Conservation (phyloP, 2,888 invertebrate species). For the Ophraella communa region DNA sequence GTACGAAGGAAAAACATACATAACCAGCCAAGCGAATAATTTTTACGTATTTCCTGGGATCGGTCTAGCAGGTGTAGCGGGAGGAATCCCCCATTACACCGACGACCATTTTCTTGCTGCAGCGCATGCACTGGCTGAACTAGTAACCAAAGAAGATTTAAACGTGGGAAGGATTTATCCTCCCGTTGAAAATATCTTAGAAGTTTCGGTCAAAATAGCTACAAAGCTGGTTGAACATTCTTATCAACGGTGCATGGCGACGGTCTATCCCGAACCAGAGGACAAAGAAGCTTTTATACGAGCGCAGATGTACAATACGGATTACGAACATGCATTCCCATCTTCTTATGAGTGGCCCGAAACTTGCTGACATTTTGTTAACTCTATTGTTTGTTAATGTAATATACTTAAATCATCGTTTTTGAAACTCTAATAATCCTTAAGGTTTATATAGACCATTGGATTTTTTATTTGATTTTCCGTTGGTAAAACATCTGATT, state of each 20-base stretch:
- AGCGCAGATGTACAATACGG: constrained; percentile 80
- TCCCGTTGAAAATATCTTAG: constrained; percentile 80
- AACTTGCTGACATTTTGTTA: background rate
- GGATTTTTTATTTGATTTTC: too few species aligned
- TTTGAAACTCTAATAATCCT: too few species aligned
- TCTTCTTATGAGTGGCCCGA: constrained; percentile 61
- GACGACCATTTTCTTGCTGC: constrained; percentile 94
- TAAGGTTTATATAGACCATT: too few species aligned
- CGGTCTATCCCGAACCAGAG: constrained; percentile 76
- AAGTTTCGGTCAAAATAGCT: constrained; percentile 88
- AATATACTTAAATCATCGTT: too few species aligned
- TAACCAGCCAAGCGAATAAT: constrained; percentile 98
- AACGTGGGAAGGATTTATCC: constrained; percentile 90
- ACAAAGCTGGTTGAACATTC: constrained; percentile 53
- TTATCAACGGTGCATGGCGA: constrained; percentile 69
- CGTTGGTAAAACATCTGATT: too few species aligned
- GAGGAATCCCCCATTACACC: constrained; percentile 86
- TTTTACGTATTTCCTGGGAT: constrained; percentile 97
- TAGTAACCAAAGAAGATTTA: constrained; percentile 83
- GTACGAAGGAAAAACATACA: constrained; percentile 77
- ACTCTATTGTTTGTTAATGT: background rate
- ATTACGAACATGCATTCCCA: constrained; percentile 73
- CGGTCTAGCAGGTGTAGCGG: constrained; percentile 87
- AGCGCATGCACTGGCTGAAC: constrained; percentile 82
- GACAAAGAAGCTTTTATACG: constrained; percentile 76